Percentiles rank a stretch among this genome's conserved stretches.
Evolutionary conservation across 2,888 invertebrate species (phyloP).

Genomic region (Molanna angustata): DNA sequence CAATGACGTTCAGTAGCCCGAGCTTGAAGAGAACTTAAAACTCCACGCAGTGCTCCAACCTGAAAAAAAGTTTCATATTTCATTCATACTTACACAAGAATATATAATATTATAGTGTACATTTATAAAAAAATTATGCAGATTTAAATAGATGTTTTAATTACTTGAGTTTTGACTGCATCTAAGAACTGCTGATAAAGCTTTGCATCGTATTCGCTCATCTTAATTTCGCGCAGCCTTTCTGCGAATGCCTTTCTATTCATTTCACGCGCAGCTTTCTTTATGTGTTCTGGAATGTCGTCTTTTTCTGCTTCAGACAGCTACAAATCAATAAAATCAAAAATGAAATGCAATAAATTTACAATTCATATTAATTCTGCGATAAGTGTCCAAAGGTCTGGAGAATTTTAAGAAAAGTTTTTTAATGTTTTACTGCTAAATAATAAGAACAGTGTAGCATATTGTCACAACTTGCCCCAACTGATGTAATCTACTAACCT

Average conservation of each 20-base stretch:
- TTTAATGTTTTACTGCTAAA: too few species aligned
- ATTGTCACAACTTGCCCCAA: too few species aligned
- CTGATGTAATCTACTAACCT: too few species aligned
- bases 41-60: slow-evolving; percentile 81
- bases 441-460: too few species aligned
- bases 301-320: slow-evolving; percentile 87
- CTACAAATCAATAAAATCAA: slow-evolving; percentile 39
- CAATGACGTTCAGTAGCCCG: slow-evolving; percentile 93
- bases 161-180: slow-evolving; percentile 73
- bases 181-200: slow-evolving; percentile 79
- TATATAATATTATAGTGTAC: neutral
- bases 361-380: too few species aligned
- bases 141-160: neutral
- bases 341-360: neutral
- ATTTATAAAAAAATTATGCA: neutral
- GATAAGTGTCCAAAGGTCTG: too few species aligned
- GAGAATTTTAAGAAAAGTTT: too few species aligned
- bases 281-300: slow-evolving; percentile 85
- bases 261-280: slow-evolving; percentile 90
- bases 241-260: slow-evolving; percentile 85
- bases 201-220: slow-evolving; percentile 91
- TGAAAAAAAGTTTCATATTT: slow-evolving; percentile 36
- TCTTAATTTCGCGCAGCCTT: slow-evolving; percentile 84
- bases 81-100: neutral
- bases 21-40: slow-evolving; percentile 84